Evolutionary conservation across 92 coral and sea anemone genomes (phyloP).

Genomic region (Epizoanthus stellaris): DNA sequence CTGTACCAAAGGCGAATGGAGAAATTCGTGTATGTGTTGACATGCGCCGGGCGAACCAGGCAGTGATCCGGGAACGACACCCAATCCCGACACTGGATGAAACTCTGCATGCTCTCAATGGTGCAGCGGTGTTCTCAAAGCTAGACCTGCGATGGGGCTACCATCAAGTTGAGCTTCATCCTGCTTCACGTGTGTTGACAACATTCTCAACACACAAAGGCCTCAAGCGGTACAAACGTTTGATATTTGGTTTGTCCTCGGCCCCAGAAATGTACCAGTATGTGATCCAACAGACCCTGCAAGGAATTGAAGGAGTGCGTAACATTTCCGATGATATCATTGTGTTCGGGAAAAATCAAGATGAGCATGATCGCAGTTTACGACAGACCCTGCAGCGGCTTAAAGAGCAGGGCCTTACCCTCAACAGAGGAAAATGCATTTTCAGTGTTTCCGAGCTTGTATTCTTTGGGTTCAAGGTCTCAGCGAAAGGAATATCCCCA

Average conservation of each 20-base stretch:
- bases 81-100: slow-evolving; percentile 20
- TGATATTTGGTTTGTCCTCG: background rate
- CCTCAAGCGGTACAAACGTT: too few relatives aligned
- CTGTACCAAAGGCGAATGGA: slow-evolving; percentile 5
- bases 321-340: background rate
- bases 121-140: background rate
- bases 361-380: background rate
- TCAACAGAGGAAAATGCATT: slow-evolving; percentile 14
- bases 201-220: too few relatives aligned
- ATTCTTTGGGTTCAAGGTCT: slow-evolving; percentile 48
- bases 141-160: slow-evolving; percentile 13
- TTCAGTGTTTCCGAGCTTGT: slow-evolving; percentile 40
- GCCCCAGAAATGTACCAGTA: slow-evolving; percentile 2
- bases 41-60: slow-evolving; percentile 24
- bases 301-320: background rate
- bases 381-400: background rate
- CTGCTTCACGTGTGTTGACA: too few relatives aligned
- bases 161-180: background rate
- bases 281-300: background rate
- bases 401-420: slow-evolving; percentile 24
- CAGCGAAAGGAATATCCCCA: slow-evolving; percentile 34
- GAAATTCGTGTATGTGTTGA: slow-evolving; percentile 1
- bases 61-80: background rate
- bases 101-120: slow-evolving; percentile 12
- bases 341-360: background rate